phyloP scores from a whole-genome alignment of 1,140 invertebrate species.

The Contarinia nasturtii region DNA sequence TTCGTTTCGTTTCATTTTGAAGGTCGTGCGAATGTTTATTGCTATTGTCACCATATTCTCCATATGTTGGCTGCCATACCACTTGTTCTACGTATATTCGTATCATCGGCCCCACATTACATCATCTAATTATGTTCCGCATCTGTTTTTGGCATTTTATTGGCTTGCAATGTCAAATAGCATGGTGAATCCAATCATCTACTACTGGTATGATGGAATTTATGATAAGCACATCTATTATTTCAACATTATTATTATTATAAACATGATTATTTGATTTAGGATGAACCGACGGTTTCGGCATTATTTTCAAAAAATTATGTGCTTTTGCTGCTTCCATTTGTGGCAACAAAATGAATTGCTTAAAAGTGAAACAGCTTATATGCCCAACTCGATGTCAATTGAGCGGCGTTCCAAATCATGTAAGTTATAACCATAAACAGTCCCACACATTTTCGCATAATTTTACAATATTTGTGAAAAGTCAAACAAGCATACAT shows the following conservation, averaged over 20 bases:
- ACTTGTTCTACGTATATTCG: constrained; percentile 68
- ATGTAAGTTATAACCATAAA: constrained; percentile 1
- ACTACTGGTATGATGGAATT: too few relatives aligned
- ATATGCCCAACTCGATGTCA: not conserved
- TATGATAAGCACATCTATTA: too few relatives aligned
- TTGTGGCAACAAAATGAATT: not conserved
- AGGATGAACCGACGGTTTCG: constrained; percentile 64
- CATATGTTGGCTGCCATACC: constrained; percentile 79
- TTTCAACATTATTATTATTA: too few relatives aligned
- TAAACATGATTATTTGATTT: too few relatives aligned
- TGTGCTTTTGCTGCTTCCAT: constrained; percentile 1
- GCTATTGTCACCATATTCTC: constrained; percentile 66
- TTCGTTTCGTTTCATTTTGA: constrained; percentile 8
- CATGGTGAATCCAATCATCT: constrained; percentile 81
- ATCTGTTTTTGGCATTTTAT: constrained; percentile 67
- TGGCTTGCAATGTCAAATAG: constrained; percentile 86
- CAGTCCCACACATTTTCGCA: too few relatives aligned
- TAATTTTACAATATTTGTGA: too few relatives aligned
- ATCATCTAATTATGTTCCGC: constrained; percentile 53
- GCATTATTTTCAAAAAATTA: not conserved
- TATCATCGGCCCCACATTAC: constrained; percentile 54
- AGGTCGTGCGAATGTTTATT: constrained; percentile 77
- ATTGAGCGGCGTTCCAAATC: not conserved
- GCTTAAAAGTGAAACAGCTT: not conserved
- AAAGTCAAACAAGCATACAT: too few relatives aligned